Conservation (phyloP, 2,113 vertebrate genomes). For the Saccopteryx bilineata region DNA sequence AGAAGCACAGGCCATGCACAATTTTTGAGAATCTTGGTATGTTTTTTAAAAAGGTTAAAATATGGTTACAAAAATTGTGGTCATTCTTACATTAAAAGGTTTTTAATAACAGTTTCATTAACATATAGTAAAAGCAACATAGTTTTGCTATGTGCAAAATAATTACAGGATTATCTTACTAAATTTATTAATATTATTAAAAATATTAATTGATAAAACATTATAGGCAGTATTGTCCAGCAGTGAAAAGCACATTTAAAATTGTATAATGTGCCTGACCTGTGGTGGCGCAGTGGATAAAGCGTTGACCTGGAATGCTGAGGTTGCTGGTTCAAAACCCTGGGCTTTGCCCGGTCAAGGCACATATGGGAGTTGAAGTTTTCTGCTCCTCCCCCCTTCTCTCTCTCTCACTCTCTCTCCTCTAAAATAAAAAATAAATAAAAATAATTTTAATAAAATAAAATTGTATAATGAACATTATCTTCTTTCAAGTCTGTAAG, state of each 20-base stretch:
- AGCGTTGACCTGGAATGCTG: too few relatives aligned
- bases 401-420: too few relatives aligned
- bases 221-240: neutral
- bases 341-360: too few relatives aligned
- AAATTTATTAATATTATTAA: neutral
- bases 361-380: too few relatives aligned
- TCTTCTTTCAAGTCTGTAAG: conserved; percentile 28
- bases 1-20: neutral
- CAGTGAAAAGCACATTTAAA: neutral
- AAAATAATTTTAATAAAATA: neutral
- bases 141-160: conserved; percentile 15
- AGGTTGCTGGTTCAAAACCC: too few relatives aligned
- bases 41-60: neutral
- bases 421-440: too few relatives aligned
- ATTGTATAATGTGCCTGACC: neutral
- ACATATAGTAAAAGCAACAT: neutral
- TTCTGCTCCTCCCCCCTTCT: too few relatives aligned
- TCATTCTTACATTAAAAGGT: neutral
- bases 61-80: neutral
- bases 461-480: neutral
- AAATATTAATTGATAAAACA: conserved; percentile 1
- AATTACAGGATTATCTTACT: neutral
- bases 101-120: conserved; percentile 38
- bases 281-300: too few relatives aligned
- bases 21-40: conserved; percentile 1